These are phyloP conservation scores for Schizopygopsis malacanthus DNA, from an alignment of 2,797 vertebrate genomes.

Conservation along the genomic window DNA sequence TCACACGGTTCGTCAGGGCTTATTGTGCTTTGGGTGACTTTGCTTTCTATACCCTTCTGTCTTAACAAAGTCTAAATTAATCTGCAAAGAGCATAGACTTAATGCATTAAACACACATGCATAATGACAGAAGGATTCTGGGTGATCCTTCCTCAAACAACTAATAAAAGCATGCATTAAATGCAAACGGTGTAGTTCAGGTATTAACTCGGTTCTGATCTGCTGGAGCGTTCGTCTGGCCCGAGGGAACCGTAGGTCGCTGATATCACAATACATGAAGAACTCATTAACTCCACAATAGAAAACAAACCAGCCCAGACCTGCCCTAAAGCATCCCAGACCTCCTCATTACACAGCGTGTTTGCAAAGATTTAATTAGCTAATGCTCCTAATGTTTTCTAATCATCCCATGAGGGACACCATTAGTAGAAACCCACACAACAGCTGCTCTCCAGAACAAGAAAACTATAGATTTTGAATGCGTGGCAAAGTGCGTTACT, in stretches of 20 bases:
- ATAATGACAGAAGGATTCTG: no score
- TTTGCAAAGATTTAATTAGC: conserved; percentile 2
- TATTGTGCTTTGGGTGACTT: no score
- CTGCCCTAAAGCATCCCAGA: conserved; percentile 57
- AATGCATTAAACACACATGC: no score
- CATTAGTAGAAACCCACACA: background rate
- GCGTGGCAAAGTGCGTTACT: background rate
- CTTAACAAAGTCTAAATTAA: no score
- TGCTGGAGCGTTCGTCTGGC: background rate
- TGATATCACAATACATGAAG: background rate
- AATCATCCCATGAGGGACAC: conserved; percentile 28
- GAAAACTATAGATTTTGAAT: background rate
- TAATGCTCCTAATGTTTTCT: conserved; percentile 13
- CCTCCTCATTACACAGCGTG: conserved; percentile 50
- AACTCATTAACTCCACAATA: background rate
- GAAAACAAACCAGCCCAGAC: conserved; percentile 67
- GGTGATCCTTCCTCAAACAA: background rate
- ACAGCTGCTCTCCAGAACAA: background rate
- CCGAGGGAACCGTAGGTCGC: background rate
- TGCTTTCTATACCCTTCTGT: no score
- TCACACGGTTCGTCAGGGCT: background rate
- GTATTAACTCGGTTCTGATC: background rate
- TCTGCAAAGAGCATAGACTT: no score
- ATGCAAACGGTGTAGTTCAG: background rate
- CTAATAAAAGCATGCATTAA: background rate